Evolutionary conservation across 2,113 vertebrate genomes (phyloP).

Genomic region (Lontra canadensis): DNA sequence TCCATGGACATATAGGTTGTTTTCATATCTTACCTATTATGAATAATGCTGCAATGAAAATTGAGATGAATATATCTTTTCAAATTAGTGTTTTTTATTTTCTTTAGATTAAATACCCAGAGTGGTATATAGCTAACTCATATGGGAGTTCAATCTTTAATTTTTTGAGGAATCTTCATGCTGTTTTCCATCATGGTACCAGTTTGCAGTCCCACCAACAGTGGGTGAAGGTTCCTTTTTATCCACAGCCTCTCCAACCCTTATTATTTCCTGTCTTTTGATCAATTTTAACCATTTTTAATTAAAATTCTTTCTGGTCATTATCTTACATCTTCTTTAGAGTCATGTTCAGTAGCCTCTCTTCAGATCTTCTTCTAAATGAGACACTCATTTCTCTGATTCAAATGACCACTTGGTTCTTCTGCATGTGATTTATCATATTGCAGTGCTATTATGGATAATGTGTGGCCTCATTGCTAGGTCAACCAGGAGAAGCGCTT

Average conservation of each 20-base stretch:
- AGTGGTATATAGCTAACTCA: not conserved
- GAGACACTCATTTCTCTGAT: not conserved
- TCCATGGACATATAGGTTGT: not conserved
- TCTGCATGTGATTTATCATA: not conserved
- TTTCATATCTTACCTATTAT: not conserved
- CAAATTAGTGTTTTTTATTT: not conserved
- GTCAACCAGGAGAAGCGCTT: not conserved
- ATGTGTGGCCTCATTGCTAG: not conserved
- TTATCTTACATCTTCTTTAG: not conserved
- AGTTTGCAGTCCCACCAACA: not conserved
- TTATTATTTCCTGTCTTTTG: not conserved
- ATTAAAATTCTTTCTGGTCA: not conserved
- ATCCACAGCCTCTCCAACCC: not conserved
- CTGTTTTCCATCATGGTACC: not conserved
- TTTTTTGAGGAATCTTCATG: not conserved
- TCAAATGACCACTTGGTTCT: not conserved
- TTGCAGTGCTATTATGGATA: not conserved
- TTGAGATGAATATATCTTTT: not conserved
- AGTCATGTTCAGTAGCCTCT: not conserved
- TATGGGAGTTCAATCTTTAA: not conserved
- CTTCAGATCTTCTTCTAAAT: not conserved
- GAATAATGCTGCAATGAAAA: not conserved
- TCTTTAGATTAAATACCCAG: not conserved
- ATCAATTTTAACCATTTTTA: not conserved
- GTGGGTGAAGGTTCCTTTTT: not conserved